Evolutionary conservation across 2,797 vertebrate genomes (phyloP).

Genomic region (Gymnocypris eckloni): DNA sequence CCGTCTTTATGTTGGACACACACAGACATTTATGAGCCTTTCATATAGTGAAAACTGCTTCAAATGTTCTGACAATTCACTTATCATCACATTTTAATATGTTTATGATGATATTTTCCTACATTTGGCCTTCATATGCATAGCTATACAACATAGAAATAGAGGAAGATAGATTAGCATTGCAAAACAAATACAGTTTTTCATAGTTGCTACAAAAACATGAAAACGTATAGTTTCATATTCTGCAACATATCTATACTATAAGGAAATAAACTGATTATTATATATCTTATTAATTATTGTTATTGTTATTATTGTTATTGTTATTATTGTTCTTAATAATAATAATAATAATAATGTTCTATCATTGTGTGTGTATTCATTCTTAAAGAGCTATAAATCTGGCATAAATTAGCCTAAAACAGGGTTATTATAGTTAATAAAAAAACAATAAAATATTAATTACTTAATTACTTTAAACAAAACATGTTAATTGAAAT

Average conservation of each 20-base stretch:
- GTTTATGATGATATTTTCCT: background rate
- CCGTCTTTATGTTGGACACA: background rate
- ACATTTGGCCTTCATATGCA: background rate
- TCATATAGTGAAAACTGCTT: background rate
- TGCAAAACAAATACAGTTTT: constrained; percentile 23
- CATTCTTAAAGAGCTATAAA: background rate
- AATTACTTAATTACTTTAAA: no score
- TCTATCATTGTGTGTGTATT: background rate
- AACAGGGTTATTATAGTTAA: background rate
- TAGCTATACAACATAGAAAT: constrained; percentile 8
- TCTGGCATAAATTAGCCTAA: background rate
- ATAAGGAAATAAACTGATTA: no score
- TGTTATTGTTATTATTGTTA: background rate
- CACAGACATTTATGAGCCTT: background rate
- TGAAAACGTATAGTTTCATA: background rate
- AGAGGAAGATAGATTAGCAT: constrained; percentile 74
- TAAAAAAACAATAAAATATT: no score
- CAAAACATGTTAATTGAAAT: background rate
- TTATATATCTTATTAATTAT: background rate
- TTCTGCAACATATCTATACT: background rate
- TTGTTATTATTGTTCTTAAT: background rate
- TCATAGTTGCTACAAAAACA: background rate
- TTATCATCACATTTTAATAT: background rate
- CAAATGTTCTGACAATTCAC: background rate
- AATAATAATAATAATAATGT: background rate